These are phyloP conservation scores for Gouania willdenowi DNA, from an alignment of 2,797 vertebrate genomes.

Conservation along the genomic window DNA sequence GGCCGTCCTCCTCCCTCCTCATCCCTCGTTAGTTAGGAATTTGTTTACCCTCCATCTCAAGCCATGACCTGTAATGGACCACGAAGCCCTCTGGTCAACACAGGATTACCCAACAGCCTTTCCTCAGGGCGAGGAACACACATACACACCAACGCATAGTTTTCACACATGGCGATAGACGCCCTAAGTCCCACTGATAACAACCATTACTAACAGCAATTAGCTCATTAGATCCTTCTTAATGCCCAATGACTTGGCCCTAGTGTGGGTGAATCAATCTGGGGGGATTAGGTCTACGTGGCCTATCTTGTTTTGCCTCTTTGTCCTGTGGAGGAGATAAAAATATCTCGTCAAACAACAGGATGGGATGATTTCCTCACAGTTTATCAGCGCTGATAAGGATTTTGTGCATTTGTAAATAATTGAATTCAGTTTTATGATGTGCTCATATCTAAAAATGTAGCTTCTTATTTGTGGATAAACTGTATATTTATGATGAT, in stretches of 20 bases:
- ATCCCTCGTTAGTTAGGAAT: constrained; percentile 76
- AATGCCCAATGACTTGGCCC: constrained; percentile 52
- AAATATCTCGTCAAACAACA: constrained; percentile 42
- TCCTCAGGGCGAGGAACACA: constrained; percentile 41
- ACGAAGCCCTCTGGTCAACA: constrained; percentile 77
- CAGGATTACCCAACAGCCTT: constrained; percentile 69
- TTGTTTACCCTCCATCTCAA: constrained; percentile 74
- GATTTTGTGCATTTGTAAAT: constrained; percentile 22
- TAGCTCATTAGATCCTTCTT: constrained; percentile 68
- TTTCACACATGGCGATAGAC: constrained; percentile 41
- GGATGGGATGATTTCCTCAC: constrained; percentile 39
- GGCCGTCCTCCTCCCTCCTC: constrained; percentile 49
- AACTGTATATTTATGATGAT: no score
- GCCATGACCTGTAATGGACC: constrained; percentile 74
- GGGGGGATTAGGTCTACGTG: constrained; percentile 41
- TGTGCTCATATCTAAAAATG: no score
- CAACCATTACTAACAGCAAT: constrained; percentile 63
- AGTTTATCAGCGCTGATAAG: background rate
- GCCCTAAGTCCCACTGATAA: constrained; percentile 54
- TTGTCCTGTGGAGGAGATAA: constrained; percentile 33
- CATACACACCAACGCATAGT: constrained; percentile 18
- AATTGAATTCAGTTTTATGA: constrained; percentile 15
- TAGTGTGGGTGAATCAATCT: constrained; percentile 58
- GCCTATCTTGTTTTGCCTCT: constrained; percentile 31
- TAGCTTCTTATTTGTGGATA: no score